Evolutionary conservation across 2,888 invertebrate species (phyloP).

Genomic region (Cyaniris semiargus): DNA sequence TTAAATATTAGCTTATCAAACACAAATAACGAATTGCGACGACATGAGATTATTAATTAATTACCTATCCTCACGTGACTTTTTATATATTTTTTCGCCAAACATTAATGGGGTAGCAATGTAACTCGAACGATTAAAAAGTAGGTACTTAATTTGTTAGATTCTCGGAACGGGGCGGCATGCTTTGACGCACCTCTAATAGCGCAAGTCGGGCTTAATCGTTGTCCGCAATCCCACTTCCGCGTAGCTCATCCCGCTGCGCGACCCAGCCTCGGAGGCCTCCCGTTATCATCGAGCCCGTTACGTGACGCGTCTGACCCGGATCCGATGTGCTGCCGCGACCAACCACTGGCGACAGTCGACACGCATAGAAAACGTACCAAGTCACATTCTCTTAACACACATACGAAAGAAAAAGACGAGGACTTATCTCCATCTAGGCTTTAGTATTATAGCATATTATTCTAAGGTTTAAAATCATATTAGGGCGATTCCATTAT

Average conservation of each 20-base stretch:
- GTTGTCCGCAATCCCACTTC: conserved; percentile 63
- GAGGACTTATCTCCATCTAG: background rate
- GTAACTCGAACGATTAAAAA: background rate
- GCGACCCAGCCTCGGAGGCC: conserved; percentile 67
- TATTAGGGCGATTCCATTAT: too few relatives aligned
- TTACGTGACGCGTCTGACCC: conserved; percentile 77
- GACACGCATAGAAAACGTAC: conserved; percentile 49
- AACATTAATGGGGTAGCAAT: background rate
- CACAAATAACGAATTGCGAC: background rate
- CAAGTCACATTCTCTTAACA: conserved; percentile 43
- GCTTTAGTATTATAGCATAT: background rate
- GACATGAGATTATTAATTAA: background rate
- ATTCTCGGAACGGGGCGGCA: conserved; percentile 15
- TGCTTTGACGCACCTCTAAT: conserved; percentile 26
- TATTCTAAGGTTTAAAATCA: too few relatives aligned
- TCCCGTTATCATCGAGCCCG: conserved; percentile 73
- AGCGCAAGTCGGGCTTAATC: conserved; percentile 29
- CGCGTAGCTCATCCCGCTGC: conserved; percentile 78
- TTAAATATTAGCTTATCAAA: conserved; percentile 6
- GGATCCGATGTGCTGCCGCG: conserved; percentile 55
- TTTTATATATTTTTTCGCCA: background rate
- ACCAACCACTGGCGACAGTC: conserved; percentile 40
- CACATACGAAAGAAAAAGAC: background rate
- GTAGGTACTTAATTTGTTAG: background rate
- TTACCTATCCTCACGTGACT: background rate